Evolutionary conservation across 37 sponge, comb jelly and placozoan species (phyloP).

Genomic region (Sycon ciliatum): DNA sequence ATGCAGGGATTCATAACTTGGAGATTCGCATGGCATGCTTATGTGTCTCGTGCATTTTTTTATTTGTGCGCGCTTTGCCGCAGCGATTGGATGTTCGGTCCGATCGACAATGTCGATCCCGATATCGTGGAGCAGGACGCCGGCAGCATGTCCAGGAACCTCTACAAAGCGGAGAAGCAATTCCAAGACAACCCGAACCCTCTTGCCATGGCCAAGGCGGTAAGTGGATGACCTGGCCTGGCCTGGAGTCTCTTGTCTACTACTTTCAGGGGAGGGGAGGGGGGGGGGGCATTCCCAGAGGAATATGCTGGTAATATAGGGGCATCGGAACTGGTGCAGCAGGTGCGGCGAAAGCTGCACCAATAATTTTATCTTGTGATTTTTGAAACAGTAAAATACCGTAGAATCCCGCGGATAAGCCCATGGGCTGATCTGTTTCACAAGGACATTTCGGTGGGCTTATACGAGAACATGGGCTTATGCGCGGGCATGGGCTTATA

Average conservation of each 20-base stretch:
- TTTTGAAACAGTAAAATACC: too few relatives aligned
- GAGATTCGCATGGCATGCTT: too few relatives aligned
- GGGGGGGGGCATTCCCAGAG: background rate
- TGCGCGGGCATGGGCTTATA: too few relatives aligned
- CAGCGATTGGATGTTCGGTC: conserved; percentile 89
- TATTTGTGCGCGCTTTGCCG: background rate
- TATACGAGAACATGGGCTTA: too few relatives aligned
- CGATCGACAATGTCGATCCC: conserved; percentile 79
- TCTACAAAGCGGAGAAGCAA: conserved; percentile 90
- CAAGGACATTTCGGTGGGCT: too few relatives aligned
- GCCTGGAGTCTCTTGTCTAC: background rate
- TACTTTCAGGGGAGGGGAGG: too few relatives aligned
- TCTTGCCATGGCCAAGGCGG: conserved; percentile 78
- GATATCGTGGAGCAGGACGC: conserved; percentile 87
- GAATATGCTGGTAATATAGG: background rate
- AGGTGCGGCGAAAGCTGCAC: too few relatives aligned
- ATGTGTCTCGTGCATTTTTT: background rate
- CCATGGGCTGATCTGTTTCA: too few relatives aligned
- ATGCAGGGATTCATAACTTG: too few relatives aligned
- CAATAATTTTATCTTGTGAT: too few relatives aligned
- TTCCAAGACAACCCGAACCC: conserved; percentile 74
- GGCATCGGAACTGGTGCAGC: too few relatives aligned
- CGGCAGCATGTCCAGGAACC: conserved; percentile 72
- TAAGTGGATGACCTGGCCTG: background rate
- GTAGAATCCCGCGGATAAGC: too few relatives aligned